Base-by-base conservation (phyloP, 2,888 invertebrate species). In the Noctua comes region DNA sequence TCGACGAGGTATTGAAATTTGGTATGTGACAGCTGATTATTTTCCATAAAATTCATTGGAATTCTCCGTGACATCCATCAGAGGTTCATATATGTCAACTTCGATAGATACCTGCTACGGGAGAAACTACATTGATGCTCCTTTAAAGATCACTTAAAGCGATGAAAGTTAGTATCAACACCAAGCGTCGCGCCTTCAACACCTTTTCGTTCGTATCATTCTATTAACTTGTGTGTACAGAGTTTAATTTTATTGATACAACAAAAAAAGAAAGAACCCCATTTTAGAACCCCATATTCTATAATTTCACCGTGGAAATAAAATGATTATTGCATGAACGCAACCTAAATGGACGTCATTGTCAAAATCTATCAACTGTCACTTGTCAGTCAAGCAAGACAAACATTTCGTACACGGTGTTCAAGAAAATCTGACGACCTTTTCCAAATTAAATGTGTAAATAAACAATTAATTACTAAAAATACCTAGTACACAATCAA, bases 41-140 rank as follows among this genome's bases (percentile, higher is more conserved):
- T 36, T 36, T 36, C 36, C 36, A 36, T 36, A 36, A 36, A 4
- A 36, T 5, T 36, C 36, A 36, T 36, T 36, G 36, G 36, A 36
- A 36, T 36, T 36, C 36, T 99, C 94, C 97, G 98, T 76, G 98
- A 98, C 92, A 97, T 98, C 72, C 98, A 98, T 90, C 97, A 98
- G 86, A 98, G 98, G 0, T 99, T 5, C 36, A 36, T 36, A 36
- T 36, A 99, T 93, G 97, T 98, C 62, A 98, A 99, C 92, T 98
- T 98, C 90, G 99, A 99, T 92, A 99, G 99, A 0, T 98, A 98
- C 95, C 94, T 99, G 78, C 95, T 99, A 64, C 96, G 98, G 75
- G 97, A 97, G 85, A 98, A 98, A 89, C 95, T 98, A 70, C 98
- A 98, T 90, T 97, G 97, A 62, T 98, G 98, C 89, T 97, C 97